A percentile compares a stretch with the other conserved stretches of the same genome.
These are phyloP conservation scores for Micromussa lordhowensis DNA, from an alignment of 92 coral and sea anemone genomes.

Conservation along the genomic window DNA sequence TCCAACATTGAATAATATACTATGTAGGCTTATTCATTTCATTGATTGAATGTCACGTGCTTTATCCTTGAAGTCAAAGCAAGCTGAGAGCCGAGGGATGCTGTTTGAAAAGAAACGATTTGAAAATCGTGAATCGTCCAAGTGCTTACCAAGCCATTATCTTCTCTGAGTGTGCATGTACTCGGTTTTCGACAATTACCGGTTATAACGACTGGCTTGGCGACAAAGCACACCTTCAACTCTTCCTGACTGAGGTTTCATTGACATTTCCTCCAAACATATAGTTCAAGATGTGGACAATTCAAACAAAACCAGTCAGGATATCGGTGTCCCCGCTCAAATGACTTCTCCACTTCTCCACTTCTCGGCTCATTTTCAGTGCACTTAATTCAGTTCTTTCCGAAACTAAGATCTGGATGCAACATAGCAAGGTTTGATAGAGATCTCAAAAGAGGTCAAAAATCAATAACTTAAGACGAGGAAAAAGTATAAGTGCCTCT, in stretches of 20 bases:
- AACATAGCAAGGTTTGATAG: not conserved
- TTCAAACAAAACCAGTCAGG: not conserved
- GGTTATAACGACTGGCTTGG: not conserved
- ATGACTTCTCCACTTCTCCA: too few relatives aligned
- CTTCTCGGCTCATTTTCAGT: not conserved
- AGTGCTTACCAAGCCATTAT: not conserved
- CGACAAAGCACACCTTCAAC: not conserved
- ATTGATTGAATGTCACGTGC: too few relatives aligned
- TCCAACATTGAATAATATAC: not conserved
- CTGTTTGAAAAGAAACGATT: not conserved
- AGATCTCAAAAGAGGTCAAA: not conserved
- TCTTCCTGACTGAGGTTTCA: not conserved
- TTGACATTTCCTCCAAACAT: not conserved
- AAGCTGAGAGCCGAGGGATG: not conserved
- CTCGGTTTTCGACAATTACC: not conserved
- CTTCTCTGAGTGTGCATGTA: not conserved
- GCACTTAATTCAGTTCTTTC: not conserved
- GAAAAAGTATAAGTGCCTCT: not conserved
- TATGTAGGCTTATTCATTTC: not conserved
- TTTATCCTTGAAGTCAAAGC: not conserved
- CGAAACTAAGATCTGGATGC: not conserved
- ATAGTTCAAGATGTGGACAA: not conserved
- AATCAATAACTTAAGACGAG: not conserved
- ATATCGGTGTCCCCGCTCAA: not conserved
- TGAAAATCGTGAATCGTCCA: not conserved